Percentiles rank a stretch among this genome's conserved stretches.
Conservation (phyloP, 2,113 vertebrate genomes). For the Aegotheles bennettii region DNA sequence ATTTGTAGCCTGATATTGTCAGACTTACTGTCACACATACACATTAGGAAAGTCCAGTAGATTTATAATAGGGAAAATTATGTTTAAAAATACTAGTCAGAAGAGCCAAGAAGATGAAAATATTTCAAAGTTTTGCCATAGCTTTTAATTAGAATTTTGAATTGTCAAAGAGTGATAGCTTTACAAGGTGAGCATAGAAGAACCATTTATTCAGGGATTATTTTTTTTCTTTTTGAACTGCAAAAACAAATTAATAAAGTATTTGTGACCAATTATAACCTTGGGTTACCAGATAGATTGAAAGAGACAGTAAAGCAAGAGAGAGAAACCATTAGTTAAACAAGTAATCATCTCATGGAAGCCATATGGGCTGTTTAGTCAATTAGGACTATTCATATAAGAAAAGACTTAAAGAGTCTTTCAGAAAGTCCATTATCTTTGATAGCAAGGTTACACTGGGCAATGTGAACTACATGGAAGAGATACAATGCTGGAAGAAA, state of each 20-base stretch:
- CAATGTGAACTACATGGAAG: not conserved
- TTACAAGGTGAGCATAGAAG: not conserved
- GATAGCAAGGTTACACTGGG: slow-evolving; percentile 28
- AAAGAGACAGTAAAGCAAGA: slow-evolving; percentile 39
- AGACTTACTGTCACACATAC: not conserved
- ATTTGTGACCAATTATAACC: slow-evolving; percentile 16
- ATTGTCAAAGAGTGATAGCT: not conserved
- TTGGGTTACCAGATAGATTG: slow-evolving; percentile 35
- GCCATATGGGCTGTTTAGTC: slow-evolving; percentile 46
- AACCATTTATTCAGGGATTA: not conserved
- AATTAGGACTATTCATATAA: slow-evolving; percentile 52
- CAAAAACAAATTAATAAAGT: not conserved
- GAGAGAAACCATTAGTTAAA: slow-evolving; percentile 40
- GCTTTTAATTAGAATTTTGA: not conserved
- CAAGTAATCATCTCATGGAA: slow-evolving; percentile 48
- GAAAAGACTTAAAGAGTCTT: slow-evolving; percentile 13
- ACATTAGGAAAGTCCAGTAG: not conserved
- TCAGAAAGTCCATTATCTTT: slow-evolving; percentile 38
- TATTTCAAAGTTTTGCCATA: not conserved
- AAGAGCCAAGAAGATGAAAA: not conserved
- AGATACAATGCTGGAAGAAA: not conserved
- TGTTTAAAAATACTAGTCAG: not conserved
- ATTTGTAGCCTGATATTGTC: not conserved
- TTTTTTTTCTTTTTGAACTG: not conserved
- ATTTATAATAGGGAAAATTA: not conserved